Evolutionary conservation across 2,113 vertebrate species (phyloP).

Genomic region (Chinchilla lanigera): DNA sequence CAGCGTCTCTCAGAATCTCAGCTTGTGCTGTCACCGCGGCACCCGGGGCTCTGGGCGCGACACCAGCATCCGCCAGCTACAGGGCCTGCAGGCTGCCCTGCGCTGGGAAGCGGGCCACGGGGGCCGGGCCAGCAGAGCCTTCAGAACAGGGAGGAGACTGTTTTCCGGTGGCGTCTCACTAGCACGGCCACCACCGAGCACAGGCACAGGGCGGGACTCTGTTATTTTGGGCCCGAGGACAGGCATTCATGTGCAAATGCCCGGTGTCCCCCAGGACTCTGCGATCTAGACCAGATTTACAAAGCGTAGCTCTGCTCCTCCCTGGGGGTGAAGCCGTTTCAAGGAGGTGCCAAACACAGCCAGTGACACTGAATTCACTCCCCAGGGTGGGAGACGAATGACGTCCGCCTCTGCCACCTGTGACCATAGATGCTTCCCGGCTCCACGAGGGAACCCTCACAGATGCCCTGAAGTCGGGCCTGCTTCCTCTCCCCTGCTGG

Average conservation of each 20-base stretch:
- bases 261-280: background rate
- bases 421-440: background rate
- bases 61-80: constrained; percentile 29
- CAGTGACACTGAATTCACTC: background rate
- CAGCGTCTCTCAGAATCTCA: background rate
- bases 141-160: background rate
- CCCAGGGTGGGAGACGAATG: background rate
- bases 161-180: background rate
- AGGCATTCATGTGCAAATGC: background rate
- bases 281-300: background rate
- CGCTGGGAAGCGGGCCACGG: constrained; percentile 49
- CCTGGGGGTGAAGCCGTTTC: background rate
- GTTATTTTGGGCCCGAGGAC: background rate
- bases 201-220: background rate
- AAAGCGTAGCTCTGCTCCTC: background rate
- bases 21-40: background rate
- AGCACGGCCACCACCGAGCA: background rate
- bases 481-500: background rate
- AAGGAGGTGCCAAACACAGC: background rate
- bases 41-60: background rate
- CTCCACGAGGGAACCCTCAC: background rate
- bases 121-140: constrained; percentile 3
- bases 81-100: background rate
- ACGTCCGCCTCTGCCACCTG: background rate
- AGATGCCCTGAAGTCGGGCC: background rate